Percentiles rank a stretch among this genome's conserved stretches.
Evolutionary conservation across 2,797 vertebrate genomes (phyloP).

Genomic region (Phaenicophaeus curvirostris): DNA sequence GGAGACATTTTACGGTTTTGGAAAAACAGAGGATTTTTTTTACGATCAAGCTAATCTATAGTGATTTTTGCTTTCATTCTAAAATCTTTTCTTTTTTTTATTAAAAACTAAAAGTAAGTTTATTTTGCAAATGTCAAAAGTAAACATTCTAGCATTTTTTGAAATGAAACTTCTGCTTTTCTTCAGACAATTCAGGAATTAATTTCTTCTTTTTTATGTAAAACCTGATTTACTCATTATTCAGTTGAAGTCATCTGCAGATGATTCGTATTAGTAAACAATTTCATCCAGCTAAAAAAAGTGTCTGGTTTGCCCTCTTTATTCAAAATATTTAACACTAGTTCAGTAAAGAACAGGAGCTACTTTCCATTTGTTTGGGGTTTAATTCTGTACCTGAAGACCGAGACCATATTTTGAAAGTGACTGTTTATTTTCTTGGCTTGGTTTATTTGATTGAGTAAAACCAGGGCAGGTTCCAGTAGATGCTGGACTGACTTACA

Average conservation of each 20-base stretch:
- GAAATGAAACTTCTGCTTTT: neutral
- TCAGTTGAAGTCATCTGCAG: neutral
- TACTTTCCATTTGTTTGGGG: neutral
- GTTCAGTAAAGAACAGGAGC: neutral
- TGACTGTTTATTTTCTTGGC: constrained; percentile 15
- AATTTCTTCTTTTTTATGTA: neutral
- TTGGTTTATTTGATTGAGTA: neutral
- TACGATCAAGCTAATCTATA: neutral
- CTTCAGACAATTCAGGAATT: neutral
- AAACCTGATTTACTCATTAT: neutral
- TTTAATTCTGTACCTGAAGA: neutral
- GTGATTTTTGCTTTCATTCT: neutral
- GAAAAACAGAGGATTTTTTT: neutral
- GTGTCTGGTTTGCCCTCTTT: neutral
- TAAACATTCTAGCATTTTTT: neutral
- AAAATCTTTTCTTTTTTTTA: neutral
- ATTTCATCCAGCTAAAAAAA: neutral
- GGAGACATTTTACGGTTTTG: neutral
- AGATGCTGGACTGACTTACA: neutral
- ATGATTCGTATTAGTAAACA: neutral
- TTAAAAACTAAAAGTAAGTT: neutral
- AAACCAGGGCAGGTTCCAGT: neutral
- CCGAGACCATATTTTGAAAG: constrained; percentile 6
- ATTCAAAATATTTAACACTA: neutral
- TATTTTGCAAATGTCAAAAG: neutral